phyloP scores from a whole-genome alignment of 2,113 vertebrate genomes.

The Sapajus apella region DNA sequence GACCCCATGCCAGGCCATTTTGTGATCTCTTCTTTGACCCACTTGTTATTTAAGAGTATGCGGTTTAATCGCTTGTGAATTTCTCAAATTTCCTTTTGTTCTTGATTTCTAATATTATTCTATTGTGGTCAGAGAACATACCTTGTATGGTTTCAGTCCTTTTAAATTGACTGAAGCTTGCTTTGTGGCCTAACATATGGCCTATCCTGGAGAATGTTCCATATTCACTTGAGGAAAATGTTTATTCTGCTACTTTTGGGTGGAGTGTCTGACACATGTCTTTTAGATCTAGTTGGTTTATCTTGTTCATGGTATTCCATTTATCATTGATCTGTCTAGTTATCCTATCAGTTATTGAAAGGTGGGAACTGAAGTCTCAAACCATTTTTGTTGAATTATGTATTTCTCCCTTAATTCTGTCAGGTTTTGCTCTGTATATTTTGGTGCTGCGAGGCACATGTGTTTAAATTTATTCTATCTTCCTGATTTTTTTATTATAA shows the following conservation, averaged over 20 bases:
- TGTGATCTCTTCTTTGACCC: neutral
- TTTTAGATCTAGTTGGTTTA: neutral
- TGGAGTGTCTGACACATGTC: neutral
- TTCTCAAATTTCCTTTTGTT: neutral
- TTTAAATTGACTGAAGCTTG: neutral
- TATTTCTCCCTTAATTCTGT: neutral
- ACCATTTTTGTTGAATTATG: neutral
- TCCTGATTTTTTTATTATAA: neutral
- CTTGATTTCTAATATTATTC: slow-evolving; percentile 15
- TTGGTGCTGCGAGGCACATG: neutral
- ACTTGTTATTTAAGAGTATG: neutral
- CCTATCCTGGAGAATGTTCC: neutral
- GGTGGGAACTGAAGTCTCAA: neutral
- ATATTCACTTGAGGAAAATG: neutral
- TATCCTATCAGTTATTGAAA: neutral
- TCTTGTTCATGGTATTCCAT: neutral
- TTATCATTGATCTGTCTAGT: neutral
- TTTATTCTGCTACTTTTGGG: neutral
- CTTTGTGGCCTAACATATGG: neutral
- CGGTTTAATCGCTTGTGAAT: neutral
- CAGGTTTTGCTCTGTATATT: neutral
- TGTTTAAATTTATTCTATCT: neutral
- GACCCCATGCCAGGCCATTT: too few relatives aligned
- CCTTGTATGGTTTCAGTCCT: neutral
- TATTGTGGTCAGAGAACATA: neutral